phyloP scores from a whole-genome alignment of 2,888 invertebrate genomes.

The Lithophane leautieri region DNA sequence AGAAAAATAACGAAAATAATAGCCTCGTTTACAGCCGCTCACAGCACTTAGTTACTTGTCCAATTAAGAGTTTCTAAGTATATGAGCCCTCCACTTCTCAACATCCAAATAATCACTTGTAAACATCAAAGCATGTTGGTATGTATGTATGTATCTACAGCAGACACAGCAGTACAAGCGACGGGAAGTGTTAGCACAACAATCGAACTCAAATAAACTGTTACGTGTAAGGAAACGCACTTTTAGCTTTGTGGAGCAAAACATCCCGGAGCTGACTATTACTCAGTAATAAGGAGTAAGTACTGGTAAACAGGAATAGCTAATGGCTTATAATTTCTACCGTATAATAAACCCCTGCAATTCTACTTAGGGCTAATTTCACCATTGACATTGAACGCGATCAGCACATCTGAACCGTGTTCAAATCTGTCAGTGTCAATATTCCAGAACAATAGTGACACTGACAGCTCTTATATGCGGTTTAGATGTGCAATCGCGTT shows the following conservation, averaged over 20 bases:
- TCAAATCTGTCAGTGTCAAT: too few species aligned
- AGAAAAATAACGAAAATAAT: neutral
- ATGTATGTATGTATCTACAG: neutral
- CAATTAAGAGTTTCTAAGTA: neutral
- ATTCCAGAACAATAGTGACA: too few species aligned
- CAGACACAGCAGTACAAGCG: constrained; percentile 12
- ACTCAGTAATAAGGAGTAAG: constrained; percentile 1
- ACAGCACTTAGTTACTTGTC: neutral
- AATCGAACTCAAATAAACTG: constrained; percentile 66
- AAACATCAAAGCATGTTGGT: constrained; percentile 32
- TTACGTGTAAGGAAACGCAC: constrained; percentile 56
- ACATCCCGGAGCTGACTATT: constrained; percentile 61
- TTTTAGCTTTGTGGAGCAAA: constrained; percentile 63
- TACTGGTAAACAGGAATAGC: constrained; percentile 5
- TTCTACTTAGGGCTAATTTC: too few species aligned
- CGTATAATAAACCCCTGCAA: neutral
- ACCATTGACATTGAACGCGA: too few species aligned
- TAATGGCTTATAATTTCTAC: neutral
- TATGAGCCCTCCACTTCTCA: neutral
- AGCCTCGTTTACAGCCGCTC: too few species aligned
- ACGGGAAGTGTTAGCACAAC: constrained; percentile 72
- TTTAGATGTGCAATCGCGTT: too few species aligned
- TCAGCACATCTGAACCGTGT: too few species aligned
- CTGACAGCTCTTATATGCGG: too few species aligned
- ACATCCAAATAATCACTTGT: constrained; percentile 32